A percentile compares a stretch with the other conserved stretches of the same genome.
phyloP scores from a whole-genome alignment of 1,140 invertebrate genomes.

The Pomacea maculata region DNA sequence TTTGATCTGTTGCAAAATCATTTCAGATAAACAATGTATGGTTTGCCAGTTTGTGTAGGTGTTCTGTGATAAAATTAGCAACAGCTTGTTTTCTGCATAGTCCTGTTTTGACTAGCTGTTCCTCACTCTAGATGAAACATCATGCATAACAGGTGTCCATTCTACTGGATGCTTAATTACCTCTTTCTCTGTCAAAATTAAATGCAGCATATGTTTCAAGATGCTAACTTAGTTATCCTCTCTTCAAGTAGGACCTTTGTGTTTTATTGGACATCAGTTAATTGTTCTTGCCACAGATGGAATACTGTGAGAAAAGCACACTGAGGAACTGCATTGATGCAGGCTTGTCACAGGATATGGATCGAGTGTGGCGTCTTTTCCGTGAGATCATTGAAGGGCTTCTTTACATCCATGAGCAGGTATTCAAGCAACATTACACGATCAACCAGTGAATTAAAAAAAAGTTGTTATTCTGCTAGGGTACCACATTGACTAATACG shows the following conservation, averaged over 20 bases:
- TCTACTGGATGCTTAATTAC: neutral
- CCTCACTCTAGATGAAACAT: too few relatives aligned
- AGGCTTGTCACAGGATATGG: slow-evolving; percentile 77
- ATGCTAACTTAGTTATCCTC: neutral
- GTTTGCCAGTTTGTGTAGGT: too few relatives aligned
- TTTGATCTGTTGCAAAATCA: neutral
- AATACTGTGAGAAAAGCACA: slow-evolving; percentile 72
- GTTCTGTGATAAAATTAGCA: too few relatives aligned
- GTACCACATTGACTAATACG: too few relatives aligned
- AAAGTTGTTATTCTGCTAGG: too few relatives aligned
- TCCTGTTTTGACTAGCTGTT: too few relatives aligned
- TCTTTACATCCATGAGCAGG: slow-evolving; percentile 83
- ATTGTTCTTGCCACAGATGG: slow-evolving; percentile 67
- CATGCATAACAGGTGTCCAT: too few relatives aligned
- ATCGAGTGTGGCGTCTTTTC: slow-evolving; percentile 90
- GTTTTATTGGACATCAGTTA: too few relatives aligned
- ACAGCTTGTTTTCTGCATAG: too few relatives aligned
- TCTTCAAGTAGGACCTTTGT: too few relatives aligned
- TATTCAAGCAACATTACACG: slow-evolving; percentile 11
- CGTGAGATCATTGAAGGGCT: slow-evolving; percentile 91
- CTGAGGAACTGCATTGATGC: slow-evolving; percentile 82
- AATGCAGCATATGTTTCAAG: neutral
- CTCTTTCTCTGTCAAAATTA: neutral
- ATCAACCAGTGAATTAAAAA: too few relatives aligned
- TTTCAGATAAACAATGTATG: too few relatives aligned